Percentiles rank a stretch among this genome's conserved stretches.
Evolutionary conservation across 1,140 invertebrate genomes (phyloP).

Genomic region (Portunus trituberculatus): DNA sequence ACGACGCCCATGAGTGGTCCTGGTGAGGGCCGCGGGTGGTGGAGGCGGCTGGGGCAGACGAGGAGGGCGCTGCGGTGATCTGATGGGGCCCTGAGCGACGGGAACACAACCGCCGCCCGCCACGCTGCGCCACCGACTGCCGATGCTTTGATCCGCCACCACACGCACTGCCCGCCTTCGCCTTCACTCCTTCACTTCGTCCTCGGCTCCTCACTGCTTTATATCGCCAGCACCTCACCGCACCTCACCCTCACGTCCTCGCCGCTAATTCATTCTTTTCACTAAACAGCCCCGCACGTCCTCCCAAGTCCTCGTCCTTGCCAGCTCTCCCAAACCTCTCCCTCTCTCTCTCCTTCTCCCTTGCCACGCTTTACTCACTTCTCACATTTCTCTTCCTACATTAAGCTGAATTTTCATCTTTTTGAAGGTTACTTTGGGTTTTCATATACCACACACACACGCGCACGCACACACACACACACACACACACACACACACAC

Average conservation of each 20-base stretch:
- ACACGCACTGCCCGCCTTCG: background rate
- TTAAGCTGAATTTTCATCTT: background rate
- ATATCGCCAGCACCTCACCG: background rate
- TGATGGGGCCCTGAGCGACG: constrained; percentile 1
- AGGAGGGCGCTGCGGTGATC: constrained; percentile 13
- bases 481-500: constrained; percentile 52
- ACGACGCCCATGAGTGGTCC: background rate
- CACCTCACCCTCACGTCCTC: background rate
- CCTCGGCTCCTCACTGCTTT: background rate
- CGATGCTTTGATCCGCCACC: constrained; percentile 36
- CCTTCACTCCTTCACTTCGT: constrained; percentile 26
- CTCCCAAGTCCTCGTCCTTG: background rate
- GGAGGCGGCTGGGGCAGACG: background rate
- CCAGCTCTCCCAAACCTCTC: background rate
- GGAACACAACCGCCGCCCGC: constrained; percentile 49
- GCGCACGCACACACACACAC: constrained; percentile 40
- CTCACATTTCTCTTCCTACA: background rate
- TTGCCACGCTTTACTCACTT: background rate
- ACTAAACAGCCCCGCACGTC: background rate
- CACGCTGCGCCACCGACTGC: constrained; percentile 47
- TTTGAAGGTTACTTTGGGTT: background rate
- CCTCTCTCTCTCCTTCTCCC: background rate
- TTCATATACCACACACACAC: constrained; percentile 18
- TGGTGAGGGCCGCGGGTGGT: background rate
- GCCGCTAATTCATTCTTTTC: background rate